Percentiles rank a stretch among this genome's conserved stretches.
These are phyloP conservation scores for Coregonus ussuriensis DNA, from an alignment of 2,797 vertebrate species.

Conservation along the genomic window DNA sequence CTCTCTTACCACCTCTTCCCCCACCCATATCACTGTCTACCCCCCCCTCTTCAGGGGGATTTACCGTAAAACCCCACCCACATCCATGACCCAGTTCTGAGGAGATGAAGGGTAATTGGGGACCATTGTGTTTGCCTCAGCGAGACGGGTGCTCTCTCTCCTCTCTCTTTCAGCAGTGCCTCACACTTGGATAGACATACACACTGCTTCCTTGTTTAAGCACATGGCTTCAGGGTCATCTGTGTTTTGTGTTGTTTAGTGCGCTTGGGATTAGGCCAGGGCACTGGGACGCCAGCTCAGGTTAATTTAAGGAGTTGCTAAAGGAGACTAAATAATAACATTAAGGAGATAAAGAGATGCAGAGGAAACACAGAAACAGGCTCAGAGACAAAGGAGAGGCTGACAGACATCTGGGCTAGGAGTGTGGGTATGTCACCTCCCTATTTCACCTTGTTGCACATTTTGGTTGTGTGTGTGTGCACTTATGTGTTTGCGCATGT, in stretches of 20 bases:
- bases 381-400: conserved; percentile 57
- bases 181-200: conserved; percentile 67
- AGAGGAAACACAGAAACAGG: conserved; percentile 44
- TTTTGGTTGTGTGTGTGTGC: neutral
- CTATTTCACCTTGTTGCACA: conserved; percentile 22
- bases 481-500: neutral
- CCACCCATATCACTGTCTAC: conserved; percentile 41
- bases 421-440: conserved; percentile 70
- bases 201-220: conserved; percentile 53
- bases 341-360: neutral
- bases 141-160: conserved; percentile 41
- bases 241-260: conserved; percentile 40
- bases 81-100: conserved; percentile 75
- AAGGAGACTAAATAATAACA: conserved; percentile 42
- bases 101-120: conserved; percentile 70
- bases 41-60: conserved; percentile 21
- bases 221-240: conserved; percentile 23
- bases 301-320: conserved; percentile 44
- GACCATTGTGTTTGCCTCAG: conserved; percentile 70
- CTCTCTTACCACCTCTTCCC: conserved; percentile 13
- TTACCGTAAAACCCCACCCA: conserved; percentile 31
- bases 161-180: conserved; percentile 63
- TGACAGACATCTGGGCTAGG: conserved; percentile 52
- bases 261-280: conserved; percentile 47
- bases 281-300: conserved; percentile 47